Conservation (phyloP, 2,888 invertebrate species). For the Chironomus riparius region DNA sequence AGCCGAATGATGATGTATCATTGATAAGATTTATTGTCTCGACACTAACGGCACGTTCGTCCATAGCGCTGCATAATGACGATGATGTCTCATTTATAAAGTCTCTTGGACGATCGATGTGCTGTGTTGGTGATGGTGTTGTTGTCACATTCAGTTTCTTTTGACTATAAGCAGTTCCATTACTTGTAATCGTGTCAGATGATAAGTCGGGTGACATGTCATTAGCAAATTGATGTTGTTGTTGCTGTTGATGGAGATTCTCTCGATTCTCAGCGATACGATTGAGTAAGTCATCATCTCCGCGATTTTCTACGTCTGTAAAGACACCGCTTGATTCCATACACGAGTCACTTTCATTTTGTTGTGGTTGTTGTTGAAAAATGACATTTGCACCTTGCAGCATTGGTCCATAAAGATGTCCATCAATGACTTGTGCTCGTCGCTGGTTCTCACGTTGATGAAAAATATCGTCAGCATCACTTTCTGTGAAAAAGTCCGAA, state of each 20-base stretch:
- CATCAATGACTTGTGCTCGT: slow-evolving; percentile 77
- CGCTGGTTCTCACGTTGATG: slow-evolving; percentile 62
- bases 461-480: slow-evolving; percentile 67
- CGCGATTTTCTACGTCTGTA: slow-evolving; percentile 72
- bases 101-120: slow-evolving; percentile 30
- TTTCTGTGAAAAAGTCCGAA: slow-evolving; percentile 84
- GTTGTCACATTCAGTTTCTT: slow-evolving; percentile 37
- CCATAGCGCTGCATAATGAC: slow-evolving; percentile 8
- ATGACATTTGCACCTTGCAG: slow-evolving; percentile 44
- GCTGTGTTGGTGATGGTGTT: slow-evolving; percentile 28
- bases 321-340: slow-evolving; percentile 88
- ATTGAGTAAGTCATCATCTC: slow-evolving; percentile 49
- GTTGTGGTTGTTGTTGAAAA: slow-evolving; percentile 44
- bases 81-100: slow-evolving; percentile 7
- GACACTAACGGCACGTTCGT: background rate
- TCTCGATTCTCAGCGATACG: slow-evolving; percentile 37
- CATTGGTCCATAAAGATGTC: slow-evolving; percentile 68
- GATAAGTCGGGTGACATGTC: slow-evolving; percentile 59
- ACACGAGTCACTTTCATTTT: slow-evolving; percentile 56
- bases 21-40: slow-evolving; percentile 23
- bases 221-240: slow-evolving; percentile 31
- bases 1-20: slow-evolving; percentile 17
- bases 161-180: slow-evolving; percentile 47
- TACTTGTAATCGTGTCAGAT: slow-evolving; percentile 46
- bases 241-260: no score